Percentiles rank a stretch among this genome's conserved stretches.
Evolutionary conservation across 1,140 invertebrate species (phyloP).

Genomic region (Cyclargus thomasi): DNA sequence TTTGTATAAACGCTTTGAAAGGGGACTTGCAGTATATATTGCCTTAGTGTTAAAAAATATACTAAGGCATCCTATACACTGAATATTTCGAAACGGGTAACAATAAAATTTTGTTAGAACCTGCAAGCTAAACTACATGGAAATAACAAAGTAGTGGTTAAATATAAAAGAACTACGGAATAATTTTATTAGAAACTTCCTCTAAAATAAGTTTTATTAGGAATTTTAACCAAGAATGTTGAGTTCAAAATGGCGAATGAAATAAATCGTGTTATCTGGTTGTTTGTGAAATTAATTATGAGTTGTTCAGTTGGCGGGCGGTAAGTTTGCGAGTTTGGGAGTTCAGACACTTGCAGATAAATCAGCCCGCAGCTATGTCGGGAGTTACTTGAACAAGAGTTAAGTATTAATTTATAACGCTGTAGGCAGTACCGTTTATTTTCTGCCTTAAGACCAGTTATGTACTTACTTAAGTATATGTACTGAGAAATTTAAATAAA

Average conservation of each 20-base stretch:
- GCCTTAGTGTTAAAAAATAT: too few relatives aligned
- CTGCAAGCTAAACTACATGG: too few relatives aligned
- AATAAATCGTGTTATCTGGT: constrained; percentile 55
- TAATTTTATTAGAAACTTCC: too few relatives aligned
- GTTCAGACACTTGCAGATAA: constrained; percentile 33
- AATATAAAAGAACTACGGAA: too few relatives aligned
- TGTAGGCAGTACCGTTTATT: background rate
- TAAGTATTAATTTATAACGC: background rate
- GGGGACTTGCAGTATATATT: too few relatives aligned
- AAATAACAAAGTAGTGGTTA: too few relatives aligned
- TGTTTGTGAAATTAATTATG: constrained; percentile 55
- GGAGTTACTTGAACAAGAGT: background rate
- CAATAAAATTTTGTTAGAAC: too few relatives aligned
- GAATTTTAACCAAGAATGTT: constrained; percentile 1
- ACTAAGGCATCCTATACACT: too few relatives aligned
- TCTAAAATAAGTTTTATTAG: background rate
- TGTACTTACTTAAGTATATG: background rate
- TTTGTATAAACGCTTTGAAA: too few relatives aligned
- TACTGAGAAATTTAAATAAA: too few relatives aligned
- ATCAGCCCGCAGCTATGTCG: constrained; percentile 17
- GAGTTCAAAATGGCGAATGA: constrained; percentile 50
- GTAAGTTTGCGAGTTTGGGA: constrained; percentile 29
- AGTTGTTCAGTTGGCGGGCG: constrained; percentile 40
- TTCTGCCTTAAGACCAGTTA: background rate
- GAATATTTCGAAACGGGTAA: too few relatives aligned